Evolutionary conservation across 2,113 vertebrate species (phyloP).

Genomic region (Anhinga anhinga): DNA sequence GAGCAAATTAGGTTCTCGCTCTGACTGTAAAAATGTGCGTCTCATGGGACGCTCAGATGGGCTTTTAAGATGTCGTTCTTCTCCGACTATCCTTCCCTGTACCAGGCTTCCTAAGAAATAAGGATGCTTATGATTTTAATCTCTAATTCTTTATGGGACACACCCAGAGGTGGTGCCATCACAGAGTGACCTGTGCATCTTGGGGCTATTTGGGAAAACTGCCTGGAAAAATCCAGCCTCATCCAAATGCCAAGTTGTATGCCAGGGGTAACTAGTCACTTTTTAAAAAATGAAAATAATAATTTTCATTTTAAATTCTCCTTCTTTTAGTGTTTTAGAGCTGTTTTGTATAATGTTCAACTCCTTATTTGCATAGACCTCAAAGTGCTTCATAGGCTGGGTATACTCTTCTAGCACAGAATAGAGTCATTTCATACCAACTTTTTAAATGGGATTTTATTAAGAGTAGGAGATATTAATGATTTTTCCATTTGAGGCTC

Average conservation of each 20-base stretch:
- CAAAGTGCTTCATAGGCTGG: neutral
- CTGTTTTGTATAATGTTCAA: neutral
- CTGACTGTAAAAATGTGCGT: neutral
- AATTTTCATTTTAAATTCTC: neutral
- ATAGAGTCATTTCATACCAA: neutral
- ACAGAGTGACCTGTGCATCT: neutral
- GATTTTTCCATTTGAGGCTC: neutral
- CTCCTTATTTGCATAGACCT: neutral
- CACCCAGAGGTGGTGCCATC: neutral
- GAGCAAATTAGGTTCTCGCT: neutral
- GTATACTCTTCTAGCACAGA: neutral
- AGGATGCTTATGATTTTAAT: neutral
- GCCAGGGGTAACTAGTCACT: neutral
- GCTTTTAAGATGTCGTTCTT: neutral
- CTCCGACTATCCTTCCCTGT: neutral
- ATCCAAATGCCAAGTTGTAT: neutral
- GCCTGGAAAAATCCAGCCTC: neutral
- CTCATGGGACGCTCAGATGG: neutral
- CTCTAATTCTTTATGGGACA: neutral
- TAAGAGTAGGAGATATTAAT: neutral
- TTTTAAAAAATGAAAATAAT: neutral
- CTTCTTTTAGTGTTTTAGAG: neutral
- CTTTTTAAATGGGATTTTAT: neutral
- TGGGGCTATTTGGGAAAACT: neutral
- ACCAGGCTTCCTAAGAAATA: neutral